phyloP scores from a whole-genome alignment of 2,797 vertebrate species.

The Manis pentadactyla region DNA sequence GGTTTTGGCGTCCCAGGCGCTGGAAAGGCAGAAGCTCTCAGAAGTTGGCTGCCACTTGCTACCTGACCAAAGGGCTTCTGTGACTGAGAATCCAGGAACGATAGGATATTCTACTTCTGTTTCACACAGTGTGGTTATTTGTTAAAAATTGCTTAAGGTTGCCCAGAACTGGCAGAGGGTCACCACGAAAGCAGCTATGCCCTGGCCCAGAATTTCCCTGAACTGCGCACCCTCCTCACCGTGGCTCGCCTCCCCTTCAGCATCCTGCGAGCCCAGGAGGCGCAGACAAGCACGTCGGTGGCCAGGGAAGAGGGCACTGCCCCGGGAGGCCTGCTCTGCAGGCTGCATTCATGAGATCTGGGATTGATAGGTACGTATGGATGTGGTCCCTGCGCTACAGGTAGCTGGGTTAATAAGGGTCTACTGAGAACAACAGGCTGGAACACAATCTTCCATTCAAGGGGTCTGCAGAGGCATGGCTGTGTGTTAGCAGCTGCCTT shows the following conservation, averaged over 20 bases:
- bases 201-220: constrained; percentile 87
- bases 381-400: constrained; percentile 88
- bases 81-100: neutral
- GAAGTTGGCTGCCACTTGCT: constrained; percentile 17
- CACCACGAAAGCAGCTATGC: constrained; percentile 85
- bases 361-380: constrained; percentile 93
- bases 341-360: constrained; percentile 91
- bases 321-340: constrained; percentile 89
- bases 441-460: constrained; percentile 82
- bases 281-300: constrained; percentile 89
- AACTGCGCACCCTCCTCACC: constrained; percentile 85
- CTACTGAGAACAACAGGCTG: constrained; percentile 87
- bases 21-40: constrained; percentile 27
- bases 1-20: neutral
- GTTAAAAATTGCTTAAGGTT: constrained; percentile 55
- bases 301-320: constrained; percentile 86
- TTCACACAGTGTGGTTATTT: constrained; percentile 35
- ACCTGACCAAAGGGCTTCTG: neutral
- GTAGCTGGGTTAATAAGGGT: constrained; percentile 91
- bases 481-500: constrained; percentile 88
- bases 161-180: constrained; percentile 78
- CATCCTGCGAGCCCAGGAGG: constrained; percentile 57
- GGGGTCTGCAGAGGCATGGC: constrained; percentile 74
- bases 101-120: neutral
- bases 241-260: constrained; percentile 81